Evolutionary conservation across 2,113 vertebrate genomes (phyloP).

Genomic region (Amazona guildingii): DNA sequence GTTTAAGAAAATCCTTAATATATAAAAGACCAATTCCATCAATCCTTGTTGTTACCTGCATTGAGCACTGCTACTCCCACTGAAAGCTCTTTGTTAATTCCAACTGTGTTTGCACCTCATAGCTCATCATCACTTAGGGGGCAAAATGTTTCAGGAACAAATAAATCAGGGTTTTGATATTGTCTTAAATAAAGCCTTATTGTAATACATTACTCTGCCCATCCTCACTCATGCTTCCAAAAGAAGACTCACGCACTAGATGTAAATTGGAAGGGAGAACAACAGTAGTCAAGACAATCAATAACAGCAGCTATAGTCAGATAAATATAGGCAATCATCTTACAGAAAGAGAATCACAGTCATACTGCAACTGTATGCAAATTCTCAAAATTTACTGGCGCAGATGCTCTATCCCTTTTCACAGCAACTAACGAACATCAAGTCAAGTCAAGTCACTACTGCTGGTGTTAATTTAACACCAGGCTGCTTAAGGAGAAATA

Average conservation of each 20-base stretch:
- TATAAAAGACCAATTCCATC: not conserved
- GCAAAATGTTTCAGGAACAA: not conserved
- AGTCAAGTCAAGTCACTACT: not conserved
- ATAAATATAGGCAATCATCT: not conserved
- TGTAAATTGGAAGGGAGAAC: not conserved
- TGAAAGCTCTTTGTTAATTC: not conserved
- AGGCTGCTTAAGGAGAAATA: not conserved
- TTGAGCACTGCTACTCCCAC: not conserved
- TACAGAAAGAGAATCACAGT: not conserved
- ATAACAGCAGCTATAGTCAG: not conserved
- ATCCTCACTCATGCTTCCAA: not conserved
- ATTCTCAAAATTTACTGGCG: not conserved
- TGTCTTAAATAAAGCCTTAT: not conserved
- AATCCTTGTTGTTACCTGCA: not conserved
- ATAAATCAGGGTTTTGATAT: not conserved
- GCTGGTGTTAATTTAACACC: not conserved
- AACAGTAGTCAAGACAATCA: not conserved
- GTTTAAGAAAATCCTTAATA: not conserved
- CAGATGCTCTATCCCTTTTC: not conserved
- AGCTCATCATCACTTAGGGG: not conserved
- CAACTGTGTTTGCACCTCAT: not conserved
- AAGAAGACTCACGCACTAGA: not conserved
- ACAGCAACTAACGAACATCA: not conserved
- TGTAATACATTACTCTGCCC: not conserved
- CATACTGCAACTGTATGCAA: not conserved